Percentiles rank a stretch among this genome's conserved stretches.
These are phyloP conservation scores for Hoplodrina ambigua DNA, from an alignment of 2,888 invertebrate genomes.

Conservation along the genomic window DNA sequence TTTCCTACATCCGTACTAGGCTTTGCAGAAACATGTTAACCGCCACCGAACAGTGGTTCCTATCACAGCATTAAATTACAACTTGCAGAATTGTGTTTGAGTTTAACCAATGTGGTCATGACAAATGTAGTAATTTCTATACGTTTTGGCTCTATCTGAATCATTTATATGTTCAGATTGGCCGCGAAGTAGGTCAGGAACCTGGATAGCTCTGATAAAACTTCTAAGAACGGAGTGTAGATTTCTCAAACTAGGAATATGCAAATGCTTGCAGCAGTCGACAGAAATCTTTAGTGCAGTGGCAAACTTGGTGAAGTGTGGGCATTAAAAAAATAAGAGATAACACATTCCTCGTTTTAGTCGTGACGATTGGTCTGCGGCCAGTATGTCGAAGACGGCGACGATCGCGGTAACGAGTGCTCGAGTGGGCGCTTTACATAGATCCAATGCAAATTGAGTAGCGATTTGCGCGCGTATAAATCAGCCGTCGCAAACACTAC, in stretches of 20 bases:
- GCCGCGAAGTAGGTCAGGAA: constrained; percentile 36
- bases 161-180: constrained; percentile 64
- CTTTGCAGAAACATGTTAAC: constrained; percentile 70
- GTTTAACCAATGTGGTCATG: constrained; percentile 70
- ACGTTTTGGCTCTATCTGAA: constrained; percentile 62
- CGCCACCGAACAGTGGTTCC: constrained; percentile 70
- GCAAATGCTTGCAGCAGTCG: constrained; percentile 30
- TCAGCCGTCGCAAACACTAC: constrained; percentile 72
- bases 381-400: constrained; percentile 70
- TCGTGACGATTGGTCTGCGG: constrained; percentile 78
- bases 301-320: constrained; percentile 49
- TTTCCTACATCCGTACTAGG: constrained; percentile 68
- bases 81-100: constrained; percentile 64
- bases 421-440: constrained; percentile 83
- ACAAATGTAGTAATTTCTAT: constrained; percentile 61
- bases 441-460: constrained; percentile 85
- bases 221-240: constrained; percentile 15
- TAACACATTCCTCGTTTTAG: constrained; percentile 72
- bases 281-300: constrained; percentile 47
- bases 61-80: constrained; percentile 77
- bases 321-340: constrained; percentile 66
- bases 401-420: constrained; percentile 79
- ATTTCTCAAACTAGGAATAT: constrained; percentile 44
- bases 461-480: constrained; percentile 82
- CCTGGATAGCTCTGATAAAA: constrained; percentile 28